Conservation (phyloP, 1,140 invertebrate species). For the Cheumatopsyche charites region DNA sequence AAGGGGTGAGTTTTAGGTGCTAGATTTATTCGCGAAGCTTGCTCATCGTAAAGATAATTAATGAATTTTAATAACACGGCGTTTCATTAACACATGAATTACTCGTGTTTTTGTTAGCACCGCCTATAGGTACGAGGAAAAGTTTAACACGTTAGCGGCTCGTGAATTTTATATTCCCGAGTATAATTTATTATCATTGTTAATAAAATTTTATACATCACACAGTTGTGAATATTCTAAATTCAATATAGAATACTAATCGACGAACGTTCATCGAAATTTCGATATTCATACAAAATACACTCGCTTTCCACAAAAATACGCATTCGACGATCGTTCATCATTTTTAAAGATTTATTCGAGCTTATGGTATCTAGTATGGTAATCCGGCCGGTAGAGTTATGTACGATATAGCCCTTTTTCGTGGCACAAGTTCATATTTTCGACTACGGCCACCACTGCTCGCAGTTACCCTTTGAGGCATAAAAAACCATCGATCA, state of each 20-base stretch:
- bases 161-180: slow-evolving; percentile 17
- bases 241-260: neutral
- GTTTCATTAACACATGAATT: slow-evolving; percentile 48
- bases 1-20: neutral
- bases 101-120: slow-evolving; percentile 42
- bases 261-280: neutral
- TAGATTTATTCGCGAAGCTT: slow-evolving; percentile 20
- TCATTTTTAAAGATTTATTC: slow-evolving; percentile 28
- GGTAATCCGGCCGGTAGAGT: slow-evolving; percentile 11
- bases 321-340: slow-evolving; percentile 24
- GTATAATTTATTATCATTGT: slow-evolving; percentile 8
- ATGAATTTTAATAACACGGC: slow-evolving; percentile 48
- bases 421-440: slow-evolving; percentile 23
- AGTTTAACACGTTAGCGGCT: slow-evolving; percentile 4
- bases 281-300: neutral
- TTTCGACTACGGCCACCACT: slow-evolving; percentile 24
- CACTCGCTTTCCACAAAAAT: neutral
- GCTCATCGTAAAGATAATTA: slow-evolving; percentile 41
- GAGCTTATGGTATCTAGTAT: slow-evolving; percentile 19
- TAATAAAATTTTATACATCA: no score
- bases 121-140: slow-evolving; percentile 21
- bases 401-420: neutral
- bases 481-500: slow-evolving; percentile 48
- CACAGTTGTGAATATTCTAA: no score
- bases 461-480: slow-evolving; percentile 35